These are phyloP conservation scores for Drosophila birchii DNA, from an alignment of 2,888 invertebrate species.

Conservation along the genomic window DNA sequence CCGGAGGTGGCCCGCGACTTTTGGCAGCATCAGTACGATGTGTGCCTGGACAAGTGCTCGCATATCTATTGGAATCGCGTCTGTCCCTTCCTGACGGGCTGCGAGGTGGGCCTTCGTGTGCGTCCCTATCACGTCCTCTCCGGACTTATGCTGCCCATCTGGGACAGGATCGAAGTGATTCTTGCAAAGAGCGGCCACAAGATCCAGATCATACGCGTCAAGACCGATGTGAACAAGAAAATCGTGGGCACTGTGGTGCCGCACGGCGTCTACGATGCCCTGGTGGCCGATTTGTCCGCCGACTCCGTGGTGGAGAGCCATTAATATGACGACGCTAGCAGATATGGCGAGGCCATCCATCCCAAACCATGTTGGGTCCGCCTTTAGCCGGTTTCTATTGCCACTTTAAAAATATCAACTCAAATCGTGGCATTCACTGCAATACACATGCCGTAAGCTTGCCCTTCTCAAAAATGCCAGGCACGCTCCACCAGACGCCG, in stretches of 20 bases:
- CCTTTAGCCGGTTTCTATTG: conserved; percentile 19
- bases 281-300: conserved; percentile 90
- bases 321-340: not conserved
- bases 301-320: conserved; percentile 89
- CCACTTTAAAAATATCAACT: conserved; percentile 75
- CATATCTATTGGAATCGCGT: conserved; percentile 96
- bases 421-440: conserved; percentile 70
- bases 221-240: conserved; percentile 93
- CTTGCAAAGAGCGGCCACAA: conserved; percentile 92
- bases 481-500: conserved; percentile 60
- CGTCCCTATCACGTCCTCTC: conserved; percentile 97
- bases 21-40: conserved; percentile 95
- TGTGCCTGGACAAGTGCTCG: conserved; percentile 93
- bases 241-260: conserved; percentile 97
- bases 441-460: conserved; percentile 58
- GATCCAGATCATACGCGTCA: conserved; percentile 98
- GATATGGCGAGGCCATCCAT: not conserved
- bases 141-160: conserved; percentile 98
- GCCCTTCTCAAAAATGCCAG: conserved; percentile 64
- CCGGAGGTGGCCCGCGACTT: conserved; percentile 91
- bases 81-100: conserved; percentile 92
- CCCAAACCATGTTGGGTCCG: not conserved
- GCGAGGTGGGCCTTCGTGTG: conserved; percentile 96
- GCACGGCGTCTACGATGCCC: conserved; percentile 92
- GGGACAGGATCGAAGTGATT: conserved; percentile 96